A percentile compares a stretch with the other conserved stretches of the same genome.
These are phyloP conservation scores for Nycticryphes semicollaris DNA, from an alignment of 2,113 vertebrate genomes.

Conservation along the genomic window DNA sequence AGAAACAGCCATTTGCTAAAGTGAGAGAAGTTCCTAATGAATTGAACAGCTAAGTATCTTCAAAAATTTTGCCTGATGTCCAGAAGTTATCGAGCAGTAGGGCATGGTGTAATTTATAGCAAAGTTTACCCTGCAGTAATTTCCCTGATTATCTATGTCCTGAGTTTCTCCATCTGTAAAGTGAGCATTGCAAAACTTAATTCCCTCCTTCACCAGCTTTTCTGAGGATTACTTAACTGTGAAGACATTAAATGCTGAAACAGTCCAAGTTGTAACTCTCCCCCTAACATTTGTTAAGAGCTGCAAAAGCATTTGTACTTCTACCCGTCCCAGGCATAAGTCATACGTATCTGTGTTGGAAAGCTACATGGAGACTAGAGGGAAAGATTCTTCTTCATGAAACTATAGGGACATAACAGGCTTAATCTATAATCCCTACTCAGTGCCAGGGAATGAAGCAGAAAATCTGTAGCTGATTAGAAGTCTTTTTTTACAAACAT, in stretches of 20 bases:
- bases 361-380: not conserved
- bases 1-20: not conserved
- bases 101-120: not conserved
- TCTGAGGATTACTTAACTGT: not conserved
- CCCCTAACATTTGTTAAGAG: not conserved
- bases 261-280: not conserved
- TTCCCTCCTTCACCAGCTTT: not conserved
- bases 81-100: not conserved
- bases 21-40: not conserved
- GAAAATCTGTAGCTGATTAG: slow-evolving; percentile 53
- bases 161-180: slow-evolving; percentile 23
- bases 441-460: not conserved
- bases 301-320: not conserved
- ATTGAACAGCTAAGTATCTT: not conserved
- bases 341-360: not conserved
- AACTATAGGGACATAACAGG: not conserved
- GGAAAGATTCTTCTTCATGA: not conserved
- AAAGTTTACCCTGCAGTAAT: not conserved
- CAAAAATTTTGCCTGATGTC: not conserved
- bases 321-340: not conserved
- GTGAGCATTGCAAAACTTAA: not conserved
- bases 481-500: not conserved
- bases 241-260: slow-evolving; percentile 16
- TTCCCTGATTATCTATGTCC: not conserved
- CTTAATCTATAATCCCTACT: not conserved